Evolutionary conservation across 2,113 vertebrate species (phyloP).

Genomic region (Oncorhynchus mykiss): DNA sequence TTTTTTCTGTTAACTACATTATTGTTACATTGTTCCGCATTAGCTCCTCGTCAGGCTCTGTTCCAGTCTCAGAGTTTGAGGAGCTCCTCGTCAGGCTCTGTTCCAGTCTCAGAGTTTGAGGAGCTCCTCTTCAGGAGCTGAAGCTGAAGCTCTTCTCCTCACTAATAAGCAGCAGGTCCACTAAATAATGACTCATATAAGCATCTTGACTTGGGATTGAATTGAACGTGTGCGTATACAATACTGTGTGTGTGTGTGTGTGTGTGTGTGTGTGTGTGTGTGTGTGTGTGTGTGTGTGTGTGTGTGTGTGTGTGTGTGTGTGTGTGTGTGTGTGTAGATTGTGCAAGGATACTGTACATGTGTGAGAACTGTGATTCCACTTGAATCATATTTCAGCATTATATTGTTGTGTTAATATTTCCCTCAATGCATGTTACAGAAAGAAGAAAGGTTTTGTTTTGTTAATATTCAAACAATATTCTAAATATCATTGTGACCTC

Average conservation of each 20-base stretch:
- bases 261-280: constrained; percentile 11
- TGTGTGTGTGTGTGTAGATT: not conserved
- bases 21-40: too few species aligned
- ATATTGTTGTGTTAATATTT: not conserved
- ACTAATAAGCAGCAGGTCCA: constrained; percentile 48
- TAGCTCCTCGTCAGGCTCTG: too few species aligned
- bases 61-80: too few species aligned
- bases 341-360: not conserved
- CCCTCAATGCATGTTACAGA: not conserved
- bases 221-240: not conserved
- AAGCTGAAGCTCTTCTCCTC: constrained; percentile 26
- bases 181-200: constrained; percentile 58
- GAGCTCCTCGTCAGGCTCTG: too few species aligned
- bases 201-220: constrained; percentile 47
- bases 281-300: not conserved
- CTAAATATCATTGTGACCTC: not conserved
- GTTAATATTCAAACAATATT: not conserved
- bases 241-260: not conserved
- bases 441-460: too few species aligned
- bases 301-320: constrained; percentile 2
- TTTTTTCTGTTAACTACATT: too few species aligned
- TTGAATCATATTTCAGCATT: constrained; percentile 1
- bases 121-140: too few species aligned
- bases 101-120: too few species aligned
- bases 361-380: not conserved